Evolutionary conservation across 2,113 vertebrate genomes (phyloP).

Genomic region (Xerus inauris): DNA sequence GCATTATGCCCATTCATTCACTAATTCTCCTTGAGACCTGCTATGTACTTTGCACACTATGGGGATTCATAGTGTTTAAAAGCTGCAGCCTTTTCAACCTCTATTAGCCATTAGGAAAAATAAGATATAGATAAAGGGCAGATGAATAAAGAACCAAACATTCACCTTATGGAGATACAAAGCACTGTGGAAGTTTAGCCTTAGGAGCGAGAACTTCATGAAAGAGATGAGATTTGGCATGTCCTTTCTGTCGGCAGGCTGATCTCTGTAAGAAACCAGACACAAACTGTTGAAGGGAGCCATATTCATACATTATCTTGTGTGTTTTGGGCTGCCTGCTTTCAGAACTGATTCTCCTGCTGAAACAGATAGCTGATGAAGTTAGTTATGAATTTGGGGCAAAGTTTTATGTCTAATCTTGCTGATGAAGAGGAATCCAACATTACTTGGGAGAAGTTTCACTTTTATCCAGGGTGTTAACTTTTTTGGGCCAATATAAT

Average conservation of each 20-base stretch:
- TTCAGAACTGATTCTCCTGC: neutral
- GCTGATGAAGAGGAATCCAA: conserved; percentile 41
- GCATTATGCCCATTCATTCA: neutral
- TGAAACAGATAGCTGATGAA: neutral
- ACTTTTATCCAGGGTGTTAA: conserved; percentile 23
- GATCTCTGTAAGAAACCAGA: neutral
- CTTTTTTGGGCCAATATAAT: neutral
- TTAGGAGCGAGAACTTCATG: neutral
- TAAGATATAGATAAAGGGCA: neutral
- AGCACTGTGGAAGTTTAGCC: neutral
- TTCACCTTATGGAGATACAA: neutral
- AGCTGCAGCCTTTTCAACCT: neutral
- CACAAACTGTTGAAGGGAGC: neutral
- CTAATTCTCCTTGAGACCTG: neutral
- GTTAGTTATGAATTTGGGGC: conserved; percentile 4
- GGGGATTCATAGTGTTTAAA: neutral
- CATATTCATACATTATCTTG: neutral
- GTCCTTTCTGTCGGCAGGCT: neutral
- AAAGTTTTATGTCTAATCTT: conserved; percentile 29
- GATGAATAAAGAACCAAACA: neutral
- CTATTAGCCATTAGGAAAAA: neutral
- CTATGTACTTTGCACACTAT: neutral
- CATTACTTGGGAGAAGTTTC: conserved; percentile 24
- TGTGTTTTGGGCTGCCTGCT: neutral
- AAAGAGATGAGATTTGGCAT: neutral